A percentile compares a stretch with the other conserved stretches of the same genome.
phyloP scores from a whole-genome alignment of 1,140 invertebrate species.

The Drosophila willistoni region DNA sequence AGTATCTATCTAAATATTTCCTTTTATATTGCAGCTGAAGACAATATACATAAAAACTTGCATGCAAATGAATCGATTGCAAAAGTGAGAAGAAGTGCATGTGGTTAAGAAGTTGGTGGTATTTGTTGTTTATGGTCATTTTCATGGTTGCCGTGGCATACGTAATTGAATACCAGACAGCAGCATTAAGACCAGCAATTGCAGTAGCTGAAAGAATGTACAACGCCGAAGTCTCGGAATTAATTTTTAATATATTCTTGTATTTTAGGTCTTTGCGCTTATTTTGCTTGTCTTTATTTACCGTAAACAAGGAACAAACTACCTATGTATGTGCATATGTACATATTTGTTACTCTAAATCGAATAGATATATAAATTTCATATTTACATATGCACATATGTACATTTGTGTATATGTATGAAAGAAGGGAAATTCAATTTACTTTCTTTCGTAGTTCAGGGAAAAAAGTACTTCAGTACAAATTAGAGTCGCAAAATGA shows the following conservation, averaged over 20 bases:
- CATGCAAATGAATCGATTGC: constrained; percentile 44
- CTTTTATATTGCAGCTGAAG: constrained; percentile 77
- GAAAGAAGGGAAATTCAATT: too few relatives aligned
- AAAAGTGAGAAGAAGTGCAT: constrained; percentile 3
- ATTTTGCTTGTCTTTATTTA: constrained; percentile 69
- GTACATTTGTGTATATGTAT: too few relatives aligned
- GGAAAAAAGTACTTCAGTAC: too few relatives aligned
- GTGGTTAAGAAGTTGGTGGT: constrained; percentile 19
- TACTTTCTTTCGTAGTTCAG: too few relatives aligned
- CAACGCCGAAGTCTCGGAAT: constrained; percentile 65
- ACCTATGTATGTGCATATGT: too few relatives aligned
- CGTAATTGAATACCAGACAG: constrained; percentile 79
- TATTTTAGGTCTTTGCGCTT: constrained; percentile 13
- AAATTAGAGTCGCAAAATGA: too few relatives aligned
- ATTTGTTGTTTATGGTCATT: constrained; percentile 69
- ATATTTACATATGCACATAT: too few relatives aligned
- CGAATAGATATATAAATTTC: too few relatives aligned
- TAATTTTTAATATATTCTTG: constrained; percentile 79
- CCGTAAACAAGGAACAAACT: constrained; percentile 50
- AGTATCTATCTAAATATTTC: constrained; percentile 64
- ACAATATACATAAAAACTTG: constrained; percentile 77
- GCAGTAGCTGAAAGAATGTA: constrained; percentile 28
- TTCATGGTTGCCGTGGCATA: constrained; percentile 77
- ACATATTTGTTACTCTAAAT: too few relatives aligned
- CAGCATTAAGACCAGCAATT: constrained; percentile 33